Evolutionary conservation across 2,888 invertebrate genomes (phyloP).

Genomic region (Orthosia cruda): DNA sequence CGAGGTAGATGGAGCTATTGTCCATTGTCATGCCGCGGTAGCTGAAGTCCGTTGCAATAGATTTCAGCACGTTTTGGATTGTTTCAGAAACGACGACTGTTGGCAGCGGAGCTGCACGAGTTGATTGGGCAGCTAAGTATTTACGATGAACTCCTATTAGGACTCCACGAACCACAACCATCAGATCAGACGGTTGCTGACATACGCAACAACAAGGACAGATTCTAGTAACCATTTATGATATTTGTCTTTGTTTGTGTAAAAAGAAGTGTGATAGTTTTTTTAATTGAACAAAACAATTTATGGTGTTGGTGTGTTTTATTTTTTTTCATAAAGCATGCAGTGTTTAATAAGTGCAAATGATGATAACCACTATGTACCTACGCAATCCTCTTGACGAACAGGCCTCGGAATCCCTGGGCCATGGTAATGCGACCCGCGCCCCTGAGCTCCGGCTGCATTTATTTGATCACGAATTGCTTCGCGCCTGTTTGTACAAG

Average conservation of each 20-base stretch:
- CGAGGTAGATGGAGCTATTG: slow-evolving; percentile 75
- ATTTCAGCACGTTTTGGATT: slow-evolving; percentile 6
- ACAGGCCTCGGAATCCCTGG: too few species aligned
- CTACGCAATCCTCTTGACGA: too few species aligned
- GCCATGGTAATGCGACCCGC: too few species aligned
- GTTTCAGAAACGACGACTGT: slow-evolving; percentile 83
- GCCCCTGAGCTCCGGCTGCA: too few species aligned
- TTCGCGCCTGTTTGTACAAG: too few species aligned
- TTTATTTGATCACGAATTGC: too few species aligned
- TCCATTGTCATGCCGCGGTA: background rate
- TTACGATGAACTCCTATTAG: slow-evolving; percentile 76
- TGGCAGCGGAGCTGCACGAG: slow-evolving; percentile 89
- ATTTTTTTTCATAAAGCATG: background rate
- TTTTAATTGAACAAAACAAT: slow-evolving; percentile 9
- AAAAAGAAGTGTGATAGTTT: slow-evolving; percentile 26
- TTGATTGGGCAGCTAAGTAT: slow-evolving; percentile 97
- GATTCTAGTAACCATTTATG: background rate
- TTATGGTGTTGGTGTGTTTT: slow-evolving; percentile 19
- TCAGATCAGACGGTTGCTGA: background rate
- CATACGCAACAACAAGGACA: background rate
- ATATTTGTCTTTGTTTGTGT: background rate
- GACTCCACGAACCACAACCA: background rate
- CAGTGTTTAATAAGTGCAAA: too few species aligned
- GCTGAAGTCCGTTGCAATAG: background rate
- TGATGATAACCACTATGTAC: too few species aligned